These are phyloP conservation scores for Halictus quadricinctus DNA, from an alignment of 2,888 invertebrate genomes.

Conservation along the genomic window DNA sequence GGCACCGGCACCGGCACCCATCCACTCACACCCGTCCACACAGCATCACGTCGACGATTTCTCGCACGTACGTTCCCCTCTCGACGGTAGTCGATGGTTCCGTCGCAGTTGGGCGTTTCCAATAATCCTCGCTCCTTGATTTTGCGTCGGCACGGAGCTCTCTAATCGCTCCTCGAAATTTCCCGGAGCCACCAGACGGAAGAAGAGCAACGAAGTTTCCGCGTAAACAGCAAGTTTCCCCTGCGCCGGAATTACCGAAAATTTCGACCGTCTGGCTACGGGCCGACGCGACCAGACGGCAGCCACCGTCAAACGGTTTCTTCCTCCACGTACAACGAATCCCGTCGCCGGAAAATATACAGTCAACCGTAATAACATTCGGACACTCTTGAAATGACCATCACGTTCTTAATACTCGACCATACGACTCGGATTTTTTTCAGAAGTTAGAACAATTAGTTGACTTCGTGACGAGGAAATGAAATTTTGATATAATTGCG, in stretches of 20 bases:
- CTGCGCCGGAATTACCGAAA: neutral
- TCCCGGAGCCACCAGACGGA: neutral
- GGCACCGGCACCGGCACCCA: neutral
- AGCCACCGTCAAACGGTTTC: neutral
- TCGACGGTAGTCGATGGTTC: constrained; percentile 15
- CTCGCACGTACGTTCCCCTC: constrained; percentile 6
- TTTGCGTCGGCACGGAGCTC: constrained; percentile 17
- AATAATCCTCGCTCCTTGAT: constrained; percentile 45
- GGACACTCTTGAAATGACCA: neutral
- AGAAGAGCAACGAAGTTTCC: constrained; percentile 8
- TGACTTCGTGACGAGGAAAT: too few relatives aligned
- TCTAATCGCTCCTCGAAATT: constrained; percentile 29
- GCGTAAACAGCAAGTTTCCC: constrained; percentile 10
- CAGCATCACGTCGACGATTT: neutral
- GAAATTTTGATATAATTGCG: too few relatives aligned
- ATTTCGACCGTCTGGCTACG: neutral
- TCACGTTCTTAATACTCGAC: neutral
- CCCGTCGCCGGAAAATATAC: neutral
- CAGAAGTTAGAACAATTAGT: too few relatives aligned
- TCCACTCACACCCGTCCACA: neutral
- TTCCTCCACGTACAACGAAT: neutral
- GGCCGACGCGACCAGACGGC: neutral
- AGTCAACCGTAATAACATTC: neutral
- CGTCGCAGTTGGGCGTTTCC: constrained; percentile 39
- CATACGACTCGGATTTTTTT: too few relatives aligned